Base-by-base conservation (phyloP, 2,113 vertebrate species). In the Raphicerus campestris region DNA sequence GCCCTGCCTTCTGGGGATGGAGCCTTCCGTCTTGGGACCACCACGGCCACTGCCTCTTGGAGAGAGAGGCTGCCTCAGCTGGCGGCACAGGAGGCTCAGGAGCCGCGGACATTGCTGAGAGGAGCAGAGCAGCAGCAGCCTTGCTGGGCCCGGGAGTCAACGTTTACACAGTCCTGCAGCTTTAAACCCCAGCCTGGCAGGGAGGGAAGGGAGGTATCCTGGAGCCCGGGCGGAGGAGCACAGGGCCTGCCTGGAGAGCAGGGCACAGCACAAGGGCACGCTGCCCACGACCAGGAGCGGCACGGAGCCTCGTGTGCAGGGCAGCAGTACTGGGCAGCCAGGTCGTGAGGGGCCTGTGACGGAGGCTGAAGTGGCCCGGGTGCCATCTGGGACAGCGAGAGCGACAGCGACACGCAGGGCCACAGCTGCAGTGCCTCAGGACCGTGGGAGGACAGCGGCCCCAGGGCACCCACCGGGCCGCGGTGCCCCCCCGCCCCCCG, bases 341-440 rank as follows among this genome's bases (percentile, higher is more conserved):
- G 56, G 85, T 22, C 10, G n/a, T 4, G 56, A 89, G 0, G 5
- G 61, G 66, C 66, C 66, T 22, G 10, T 35, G 35, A 20, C 98
- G 96, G 97, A 98, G 15, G 93, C 98, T 14, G 98, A 99, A 96
- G 98, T 24, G 66, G n/a, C 98, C 98, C 98, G 93, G 98, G 98
- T 7, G 94, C 98, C 0, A 97, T 98, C n/a, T 98, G 99, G 24
- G 99, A 99, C 93, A 97, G 98, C 4, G 99, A 99, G 98, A 99
- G 99, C 96, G 99, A 99, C 81, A 98, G 99, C 19, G 99, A 99
- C 13, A 99, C n/a, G 0, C 99, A 99, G 83, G 99, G 99, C 89
- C 99, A 99, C 14, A 99, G 99, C 66, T 22, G 35, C 98, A 99
- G 98, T 19, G 56, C 99, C 53, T 99, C 99, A 3, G 99, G 99